Conservation (phyloP, 2,113 vertebrate species). For the Nettapus auritus region DNA sequence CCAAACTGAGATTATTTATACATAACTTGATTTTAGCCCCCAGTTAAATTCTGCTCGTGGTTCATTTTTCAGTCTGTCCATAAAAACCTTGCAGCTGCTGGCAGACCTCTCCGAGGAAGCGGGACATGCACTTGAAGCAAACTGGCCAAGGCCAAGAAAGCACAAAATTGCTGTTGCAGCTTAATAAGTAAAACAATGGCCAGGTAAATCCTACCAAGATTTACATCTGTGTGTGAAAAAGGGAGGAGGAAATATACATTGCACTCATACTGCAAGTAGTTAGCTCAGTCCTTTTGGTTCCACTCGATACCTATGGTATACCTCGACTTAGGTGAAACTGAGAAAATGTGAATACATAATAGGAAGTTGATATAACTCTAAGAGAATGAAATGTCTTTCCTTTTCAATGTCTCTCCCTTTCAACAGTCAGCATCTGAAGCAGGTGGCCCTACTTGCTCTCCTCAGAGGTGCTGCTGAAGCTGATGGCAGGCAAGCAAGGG, state of each 20-base stretch:
- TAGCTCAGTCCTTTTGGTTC: neutral
- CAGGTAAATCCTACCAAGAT: neutral
- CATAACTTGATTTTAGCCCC: neutral
- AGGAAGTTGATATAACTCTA: neutral
- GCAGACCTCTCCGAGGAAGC: neutral
- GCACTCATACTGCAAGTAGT: rapidly evolving
- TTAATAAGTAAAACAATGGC: neutral
- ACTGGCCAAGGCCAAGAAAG: neutral
- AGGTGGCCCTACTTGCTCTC: neutral
- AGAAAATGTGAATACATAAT: neutral
- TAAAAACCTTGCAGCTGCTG: neutral
- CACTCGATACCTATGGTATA: neutral
- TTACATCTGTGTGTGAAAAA: neutral
- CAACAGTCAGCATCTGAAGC: neutral
- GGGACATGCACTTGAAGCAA: neutral
- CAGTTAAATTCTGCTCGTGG: too few relatives aligned
- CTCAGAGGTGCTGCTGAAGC: neutral
- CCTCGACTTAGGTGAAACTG: neutral
- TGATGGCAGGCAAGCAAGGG: neutral
- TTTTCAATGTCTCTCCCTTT: neutral
- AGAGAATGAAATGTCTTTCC: neutral
- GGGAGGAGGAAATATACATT: neutral
- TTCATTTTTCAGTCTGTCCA: too few relatives aligned
- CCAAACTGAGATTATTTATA: neutral
- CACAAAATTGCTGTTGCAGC: neutral